These are phyloP conservation scores for Disparrhopalites patrizii DNA, from an alignment of 2,888 invertebrate species.

Conservation along the genomic window DNA sequence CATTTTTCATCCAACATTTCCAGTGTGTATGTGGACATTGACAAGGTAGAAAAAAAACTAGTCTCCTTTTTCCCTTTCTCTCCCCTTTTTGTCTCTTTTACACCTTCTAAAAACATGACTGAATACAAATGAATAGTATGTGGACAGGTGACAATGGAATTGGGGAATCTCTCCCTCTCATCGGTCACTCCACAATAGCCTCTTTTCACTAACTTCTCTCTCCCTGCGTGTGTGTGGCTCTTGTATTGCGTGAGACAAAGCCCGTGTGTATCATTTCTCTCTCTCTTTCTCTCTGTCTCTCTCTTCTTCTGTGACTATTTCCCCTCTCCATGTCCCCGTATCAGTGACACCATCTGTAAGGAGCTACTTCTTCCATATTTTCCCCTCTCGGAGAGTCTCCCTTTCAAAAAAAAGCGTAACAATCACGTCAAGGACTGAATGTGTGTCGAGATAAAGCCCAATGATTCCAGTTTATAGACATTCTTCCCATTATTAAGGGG, in stretches of 20 bases:
- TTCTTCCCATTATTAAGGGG: too few species aligned
- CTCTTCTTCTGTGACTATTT: background rate
- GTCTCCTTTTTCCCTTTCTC: background rate
- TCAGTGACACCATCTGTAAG: conserved; percentile 27
- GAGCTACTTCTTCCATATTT: too few species aligned
- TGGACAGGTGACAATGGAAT: conserved; percentile 23
- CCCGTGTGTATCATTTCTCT: background rate
- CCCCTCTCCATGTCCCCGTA: background rate
- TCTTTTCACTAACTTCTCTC: conserved; percentile 18
- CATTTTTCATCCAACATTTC: too few species aligned
- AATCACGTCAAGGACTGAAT: too few species aligned
- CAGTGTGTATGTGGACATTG: too few species aligned
- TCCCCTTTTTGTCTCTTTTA: too few species aligned
- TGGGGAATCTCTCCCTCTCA: conserved; percentile 21
- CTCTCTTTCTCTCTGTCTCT: too few species aligned
- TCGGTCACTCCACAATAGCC: conserved; percentile 21
- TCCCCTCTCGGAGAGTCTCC: too few species aligned
- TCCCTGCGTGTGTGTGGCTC: conserved; percentile 29
- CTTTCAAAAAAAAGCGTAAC: too few species aligned
- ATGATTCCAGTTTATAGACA: too few species aligned
- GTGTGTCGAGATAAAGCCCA: too few species aligned
- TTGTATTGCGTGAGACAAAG: conserved; percentile 14
- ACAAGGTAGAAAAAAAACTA: background rate
- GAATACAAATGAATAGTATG: conserved; percentile 23
- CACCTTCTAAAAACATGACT: too few species aligned